A percentile compares a stretch with the other conserved stretches of the same genome.
phyloP scores from a whole-genome alignment of 2,797 vertebrate species.

The Thaleichthys pacificus region DNA sequence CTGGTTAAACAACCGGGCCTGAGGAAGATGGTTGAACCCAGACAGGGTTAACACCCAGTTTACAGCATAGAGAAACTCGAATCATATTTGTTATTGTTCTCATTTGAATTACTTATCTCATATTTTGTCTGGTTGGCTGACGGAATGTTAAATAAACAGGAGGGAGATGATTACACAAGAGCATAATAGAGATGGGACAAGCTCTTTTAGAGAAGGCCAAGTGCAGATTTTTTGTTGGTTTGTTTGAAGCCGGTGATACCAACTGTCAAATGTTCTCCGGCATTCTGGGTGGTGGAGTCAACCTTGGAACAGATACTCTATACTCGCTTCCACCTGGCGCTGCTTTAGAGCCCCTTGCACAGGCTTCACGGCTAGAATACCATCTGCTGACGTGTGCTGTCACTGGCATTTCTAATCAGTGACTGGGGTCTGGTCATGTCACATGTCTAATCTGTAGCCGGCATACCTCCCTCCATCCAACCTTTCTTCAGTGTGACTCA shows the following conservation, averaged over 20 bases:
- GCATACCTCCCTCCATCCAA: not conserved
- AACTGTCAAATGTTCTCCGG: conserved; percentile 25
- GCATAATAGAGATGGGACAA: not conserved
- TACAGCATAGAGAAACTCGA: conserved; percentile 48
- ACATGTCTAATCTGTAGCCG: conserved; percentile 11
- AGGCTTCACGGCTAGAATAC: conserved; percentile 8
- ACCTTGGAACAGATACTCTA: not conserved
- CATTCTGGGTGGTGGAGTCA: conserved; percentile 35
- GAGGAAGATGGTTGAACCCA: conserved; percentile 34
- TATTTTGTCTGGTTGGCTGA: conserved; percentile 50
- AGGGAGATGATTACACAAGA: not conserved
- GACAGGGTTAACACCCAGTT: conserved; percentile 44
- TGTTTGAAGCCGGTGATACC: conserved; percentile 15
- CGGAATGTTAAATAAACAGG: conserved; percentile 2
- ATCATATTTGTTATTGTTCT: conserved; percentile 51
- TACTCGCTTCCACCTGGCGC: not conserved
- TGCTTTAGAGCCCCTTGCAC: conserved; percentile 1
- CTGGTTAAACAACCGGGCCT: conserved; percentile 42
- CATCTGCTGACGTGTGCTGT: conserved; percentile 5
- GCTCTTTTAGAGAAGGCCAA: conserved; percentile 21
- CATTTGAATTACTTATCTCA: conserved; percentile 45
- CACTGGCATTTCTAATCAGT: conserved; percentile 41
- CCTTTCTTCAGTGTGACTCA: conserved; percentile 16
- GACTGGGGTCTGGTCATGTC: conserved; percentile 34
- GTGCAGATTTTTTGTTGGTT: conserved; percentile 20